Percentiles rank a stretch among this genome's conserved stretches.
Conservation (phyloP, 1,140 invertebrate species). For the Chironomus tepperi region DNA sequence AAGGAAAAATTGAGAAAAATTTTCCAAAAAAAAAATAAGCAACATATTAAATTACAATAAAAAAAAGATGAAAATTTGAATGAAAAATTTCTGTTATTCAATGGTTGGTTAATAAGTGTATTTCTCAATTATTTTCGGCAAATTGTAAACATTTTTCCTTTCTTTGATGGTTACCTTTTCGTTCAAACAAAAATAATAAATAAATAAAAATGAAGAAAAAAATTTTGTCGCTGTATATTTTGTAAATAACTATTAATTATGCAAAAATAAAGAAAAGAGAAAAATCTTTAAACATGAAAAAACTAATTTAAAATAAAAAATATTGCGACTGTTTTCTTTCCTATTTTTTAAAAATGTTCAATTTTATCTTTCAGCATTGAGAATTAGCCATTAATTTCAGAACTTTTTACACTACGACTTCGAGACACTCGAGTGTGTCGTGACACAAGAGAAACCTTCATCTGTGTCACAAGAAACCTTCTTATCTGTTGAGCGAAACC, state of each 20-base stretch:
- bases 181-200: neutral
- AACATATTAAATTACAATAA: no score
- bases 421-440: no score
- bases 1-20: neutral
- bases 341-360: neutral
- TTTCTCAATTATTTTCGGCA: neutral
- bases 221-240: slow-evolving; percentile 23
- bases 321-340: neutral
- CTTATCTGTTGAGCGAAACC: no score
- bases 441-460: no score
- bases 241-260: slow-evolving; percentile 18
- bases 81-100: neutral
- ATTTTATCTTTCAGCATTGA: neutral
- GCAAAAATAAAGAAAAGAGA: slow-evolving; percentile 4
- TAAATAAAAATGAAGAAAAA: neutral
- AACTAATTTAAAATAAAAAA: slow-evolving; percentile 21
- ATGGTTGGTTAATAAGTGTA: neutral
- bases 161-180: neutral
- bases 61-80: neutral
- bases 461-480: no score
- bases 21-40: neutral
- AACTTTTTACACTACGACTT: no score
- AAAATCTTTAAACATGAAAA: slow-evolving; percentile 15
- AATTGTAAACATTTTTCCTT: neutral
- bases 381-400: no score